Percentiles rank a stretch among this genome's conserved stretches.
These are phyloP conservation scores for Cepphus grylle DNA, from an alignment of 2,113 vertebrate genomes.

Conservation along the genomic window DNA sequence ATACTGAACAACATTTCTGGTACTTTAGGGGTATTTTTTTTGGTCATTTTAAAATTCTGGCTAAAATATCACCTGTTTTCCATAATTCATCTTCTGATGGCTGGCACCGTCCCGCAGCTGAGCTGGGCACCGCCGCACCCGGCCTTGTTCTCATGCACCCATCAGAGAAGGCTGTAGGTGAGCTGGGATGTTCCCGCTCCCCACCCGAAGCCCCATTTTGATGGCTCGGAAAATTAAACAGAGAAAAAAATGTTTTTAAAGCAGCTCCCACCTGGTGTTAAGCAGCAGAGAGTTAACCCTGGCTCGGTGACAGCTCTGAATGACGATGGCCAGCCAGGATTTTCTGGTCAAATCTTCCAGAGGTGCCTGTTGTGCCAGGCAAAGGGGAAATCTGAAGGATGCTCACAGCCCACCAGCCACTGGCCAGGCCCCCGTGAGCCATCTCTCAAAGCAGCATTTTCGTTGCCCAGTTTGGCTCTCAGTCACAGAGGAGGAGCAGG, in stretches of 20 bases:
- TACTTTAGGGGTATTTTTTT: neutral
- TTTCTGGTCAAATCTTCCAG: neutral
- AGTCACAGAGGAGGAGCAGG: neutral
- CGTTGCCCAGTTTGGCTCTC: neutral
- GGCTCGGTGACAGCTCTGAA: neutral
- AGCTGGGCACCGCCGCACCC: neutral
- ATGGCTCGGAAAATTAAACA: neutral
- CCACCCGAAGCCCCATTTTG: neutral
- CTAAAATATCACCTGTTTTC: neutral
- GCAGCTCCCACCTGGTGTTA: neutral
- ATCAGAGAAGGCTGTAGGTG: neutral
- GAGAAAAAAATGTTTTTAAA: neutral
- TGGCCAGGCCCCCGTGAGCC: neutral
- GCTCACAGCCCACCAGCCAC: neutral
- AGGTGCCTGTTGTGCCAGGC: neutral
- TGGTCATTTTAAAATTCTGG: too few species aligned
- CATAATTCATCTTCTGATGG: neutral
- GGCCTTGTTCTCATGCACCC: neutral
- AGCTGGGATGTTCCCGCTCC: neutral
- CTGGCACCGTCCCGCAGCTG: neutral
- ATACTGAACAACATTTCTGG: neutral
- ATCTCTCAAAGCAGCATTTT: neutral
- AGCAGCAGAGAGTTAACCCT: neutral
- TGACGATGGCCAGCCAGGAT: fast-evolving
- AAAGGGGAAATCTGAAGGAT: neutral